Evolutionary conservation across 2,113 vertebrate genomes (phyloP).

Genomic region (Capreolus pygargus): DNA sequence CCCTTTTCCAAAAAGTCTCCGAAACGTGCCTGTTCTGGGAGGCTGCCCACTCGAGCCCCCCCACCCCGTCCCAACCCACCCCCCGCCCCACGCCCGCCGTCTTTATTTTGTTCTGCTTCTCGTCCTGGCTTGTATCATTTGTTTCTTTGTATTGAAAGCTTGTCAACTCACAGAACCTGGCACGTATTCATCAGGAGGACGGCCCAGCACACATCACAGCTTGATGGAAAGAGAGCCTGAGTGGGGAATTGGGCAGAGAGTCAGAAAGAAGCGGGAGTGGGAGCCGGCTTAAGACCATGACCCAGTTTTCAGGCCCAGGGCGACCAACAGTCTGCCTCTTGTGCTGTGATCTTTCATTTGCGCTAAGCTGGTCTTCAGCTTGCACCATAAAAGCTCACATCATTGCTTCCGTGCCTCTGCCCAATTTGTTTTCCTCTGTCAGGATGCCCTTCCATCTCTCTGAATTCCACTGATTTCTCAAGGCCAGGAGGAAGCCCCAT

Average conservation of each 20-base stretch:
- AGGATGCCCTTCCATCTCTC: not conserved
- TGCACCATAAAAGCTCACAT: accelerated
- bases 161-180: constrained; percentile 67
- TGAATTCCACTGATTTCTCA: not conserved
- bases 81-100: constrained; percentile 44
- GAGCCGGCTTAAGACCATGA: not conserved
- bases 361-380: not conserved
- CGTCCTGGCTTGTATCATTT: constrained; percentile 29
- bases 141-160: constrained; percentile 70
- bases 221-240: constrained; percentile 40
- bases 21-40: constrained; percentile 11
- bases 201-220: constrained; percentile 40
- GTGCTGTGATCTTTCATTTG: not conserved
- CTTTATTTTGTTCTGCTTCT: constrained; percentile 57
- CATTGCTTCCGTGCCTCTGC: not conserved
- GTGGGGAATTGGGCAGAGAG: constrained; percentile 49
- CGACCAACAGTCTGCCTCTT: not conserved
- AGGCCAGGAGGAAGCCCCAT: not conserved
- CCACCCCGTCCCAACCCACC: too few relatives aligned
- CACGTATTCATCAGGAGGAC: constrained; percentile 67
- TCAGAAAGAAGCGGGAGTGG: constrained; percentile 4
- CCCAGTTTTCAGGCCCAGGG: not conserved
- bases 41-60: not conserved
- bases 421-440: not conserved
- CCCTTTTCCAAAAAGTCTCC: constrained; percentile 50